phyloP scores from a whole-genome alignment of 2,888 invertebrate genomes.

The Acanthosoma haemorrhoidale region DNA sequence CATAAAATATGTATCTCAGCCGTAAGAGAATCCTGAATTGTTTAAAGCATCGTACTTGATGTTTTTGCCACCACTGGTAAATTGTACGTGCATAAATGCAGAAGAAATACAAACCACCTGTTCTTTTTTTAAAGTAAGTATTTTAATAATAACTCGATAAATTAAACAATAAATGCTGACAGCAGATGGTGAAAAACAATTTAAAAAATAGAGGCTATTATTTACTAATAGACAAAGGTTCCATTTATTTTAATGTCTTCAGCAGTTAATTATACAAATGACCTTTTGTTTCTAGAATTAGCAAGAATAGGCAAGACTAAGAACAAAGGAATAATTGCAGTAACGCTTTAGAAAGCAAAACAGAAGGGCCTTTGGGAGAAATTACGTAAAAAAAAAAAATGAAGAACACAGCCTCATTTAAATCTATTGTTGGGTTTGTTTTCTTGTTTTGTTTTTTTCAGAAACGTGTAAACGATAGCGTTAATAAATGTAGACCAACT shows the following conservation, averaged over 20 bases:
- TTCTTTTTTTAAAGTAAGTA: too few relatives aligned
- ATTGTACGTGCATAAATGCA: too few relatives aligned
- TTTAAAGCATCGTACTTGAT: too few relatives aligned
- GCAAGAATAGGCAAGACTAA: neutral
- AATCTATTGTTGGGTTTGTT: neutral
- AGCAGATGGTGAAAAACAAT: neutral
- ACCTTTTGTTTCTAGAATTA: neutral
- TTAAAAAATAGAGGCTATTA: neutral
- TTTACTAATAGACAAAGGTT: neutral
- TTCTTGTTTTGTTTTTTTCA: neutral
- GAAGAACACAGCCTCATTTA: slow-evolving; percentile 12
- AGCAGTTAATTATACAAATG: slow-evolving; percentile 8
- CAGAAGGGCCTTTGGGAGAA: neutral
- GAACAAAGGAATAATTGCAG: neutral
- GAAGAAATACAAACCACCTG: too few relatives aligned
- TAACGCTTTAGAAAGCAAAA: neutral
- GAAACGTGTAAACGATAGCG: neutral
- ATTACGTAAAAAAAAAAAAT: slow-evolving; percentile 6
- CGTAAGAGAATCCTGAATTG: too few relatives aligned
- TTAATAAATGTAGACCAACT: neutral
- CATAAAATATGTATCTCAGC: too few relatives aligned
- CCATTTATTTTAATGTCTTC: neutral
- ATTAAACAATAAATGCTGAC: neutral
- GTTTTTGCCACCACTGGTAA: too few relatives aligned
- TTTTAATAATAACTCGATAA: too few relatives aligned